Conservation (phyloP, 2,113 vertebrate genomes). For the Toxotes jaculatrix region DNA sequence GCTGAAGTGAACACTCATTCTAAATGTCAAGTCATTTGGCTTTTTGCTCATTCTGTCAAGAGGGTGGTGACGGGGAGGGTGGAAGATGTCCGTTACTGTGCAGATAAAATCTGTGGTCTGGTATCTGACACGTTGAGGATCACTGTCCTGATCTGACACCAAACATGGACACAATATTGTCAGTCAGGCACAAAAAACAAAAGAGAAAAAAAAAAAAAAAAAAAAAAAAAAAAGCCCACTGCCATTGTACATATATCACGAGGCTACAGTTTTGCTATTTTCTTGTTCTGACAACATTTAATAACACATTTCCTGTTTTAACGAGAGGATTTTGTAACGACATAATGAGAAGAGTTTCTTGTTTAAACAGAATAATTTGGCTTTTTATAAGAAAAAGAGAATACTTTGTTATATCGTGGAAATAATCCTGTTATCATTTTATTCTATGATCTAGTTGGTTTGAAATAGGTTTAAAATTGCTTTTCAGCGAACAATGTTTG, state of each 20-base stretch:
- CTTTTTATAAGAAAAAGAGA: too few species aligned
- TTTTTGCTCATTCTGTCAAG: not conserved
- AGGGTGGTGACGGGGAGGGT: not conserved
- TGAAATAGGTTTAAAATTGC: too few species aligned
- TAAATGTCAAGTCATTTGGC: not conserved
- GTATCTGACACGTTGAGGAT: slow-evolving; percentile 6
- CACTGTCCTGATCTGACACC: not conserved
- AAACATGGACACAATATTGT: not conserved
- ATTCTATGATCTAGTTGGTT: too few species aligned
- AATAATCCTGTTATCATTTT: too few species aligned
- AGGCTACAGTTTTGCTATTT: too few species aligned
- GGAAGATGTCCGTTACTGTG: not conserved
- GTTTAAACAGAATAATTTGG: too few species aligned
- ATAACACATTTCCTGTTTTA: not conserved
- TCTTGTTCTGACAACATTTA: too few species aligned
- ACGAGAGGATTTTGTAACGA: too few species aligned
- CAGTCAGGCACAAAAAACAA: not conserved
- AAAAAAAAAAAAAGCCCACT: too few species aligned
- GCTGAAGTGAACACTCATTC: not conserved
- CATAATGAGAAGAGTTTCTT: too few species aligned
- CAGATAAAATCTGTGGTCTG: not conserved
- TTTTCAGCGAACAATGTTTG: too few species aligned
- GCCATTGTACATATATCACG: not conserved
- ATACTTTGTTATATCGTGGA: too few species aligned
- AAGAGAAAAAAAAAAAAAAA: not conserved